These are phyloP conservation scores for Schizotus pectinicornis DNA, from an alignment of 2,888 invertebrate species.

Conservation along the genomic window DNA sequence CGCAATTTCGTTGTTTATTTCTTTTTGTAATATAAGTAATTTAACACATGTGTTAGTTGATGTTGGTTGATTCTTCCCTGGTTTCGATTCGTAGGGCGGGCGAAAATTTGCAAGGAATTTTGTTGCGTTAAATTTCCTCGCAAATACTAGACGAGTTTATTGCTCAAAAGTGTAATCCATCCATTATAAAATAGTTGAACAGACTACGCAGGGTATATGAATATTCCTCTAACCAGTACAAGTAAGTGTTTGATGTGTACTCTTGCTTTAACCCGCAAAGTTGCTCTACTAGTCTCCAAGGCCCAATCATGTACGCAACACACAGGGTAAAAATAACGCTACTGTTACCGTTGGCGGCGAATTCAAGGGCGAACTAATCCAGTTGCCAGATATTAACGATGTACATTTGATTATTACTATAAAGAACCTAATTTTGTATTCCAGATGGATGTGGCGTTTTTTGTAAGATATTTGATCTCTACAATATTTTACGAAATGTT, in stretches of 20 bases:
- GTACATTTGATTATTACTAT: conserved; percentile 19
- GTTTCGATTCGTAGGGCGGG: conserved; percentile 29
- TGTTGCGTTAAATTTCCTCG: conserved; percentile 29
- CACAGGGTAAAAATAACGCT: neutral
- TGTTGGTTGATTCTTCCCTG: conserved; percentile 28
- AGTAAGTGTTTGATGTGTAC: conserved; percentile 29
- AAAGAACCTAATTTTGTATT: conserved; percentile 25
- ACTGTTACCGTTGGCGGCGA: conserved; percentile 22
- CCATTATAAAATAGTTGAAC: conserved; percentile 53
- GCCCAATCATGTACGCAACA: conserved; percentile 1
- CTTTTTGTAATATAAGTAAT: conserved; percentile 24
- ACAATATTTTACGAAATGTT: conserved; percentile 23
- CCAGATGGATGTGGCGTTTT: conserved; percentile 22
- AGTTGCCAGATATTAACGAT: conserved; percentile 15
- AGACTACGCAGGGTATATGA: conserved; percentile 55
- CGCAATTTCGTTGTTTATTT: conserved; percentile 27
- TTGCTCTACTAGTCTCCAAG: conserved; percentile 14
- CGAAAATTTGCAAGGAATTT: conserved; percentile 23
- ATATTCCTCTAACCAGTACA: conserved; percentile 30
- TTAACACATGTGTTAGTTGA: conserved; percentile 28
- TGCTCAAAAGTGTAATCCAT: conserved; percentile 60
- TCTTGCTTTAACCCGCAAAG: conserved; percentile 23
- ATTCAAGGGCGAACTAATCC: conserved; percentile 14
- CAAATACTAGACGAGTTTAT: conserved; percentile 41
- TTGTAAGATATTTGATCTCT: conserved; percentile 14